These are phyloP conservation scores for Willisornis vidua DNA, from an alignment of 2,113 vertebrate species.

Conservation along the genomic window DNA sequence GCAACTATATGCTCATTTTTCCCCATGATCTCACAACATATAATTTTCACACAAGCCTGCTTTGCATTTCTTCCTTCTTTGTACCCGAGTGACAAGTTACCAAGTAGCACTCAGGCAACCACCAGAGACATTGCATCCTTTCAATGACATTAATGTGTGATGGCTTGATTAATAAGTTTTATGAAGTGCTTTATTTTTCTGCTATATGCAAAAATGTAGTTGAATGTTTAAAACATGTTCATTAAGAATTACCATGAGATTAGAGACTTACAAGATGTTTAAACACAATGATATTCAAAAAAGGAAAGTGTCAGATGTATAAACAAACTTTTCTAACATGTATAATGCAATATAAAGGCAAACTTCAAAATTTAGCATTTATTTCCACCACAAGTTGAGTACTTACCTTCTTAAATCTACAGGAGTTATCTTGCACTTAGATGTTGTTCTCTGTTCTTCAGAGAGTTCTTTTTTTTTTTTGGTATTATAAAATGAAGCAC, in stretches of 20 bases:
- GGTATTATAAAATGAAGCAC: not conserved
- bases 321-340: not conserved
- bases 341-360: not conserved
- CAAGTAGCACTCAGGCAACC: not conserved
- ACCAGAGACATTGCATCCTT: not conserved
- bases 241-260: not conserved
- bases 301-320: not conserved
- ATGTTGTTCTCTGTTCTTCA: not conserved
- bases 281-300: not conserved
- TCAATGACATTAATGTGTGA: not conserved
- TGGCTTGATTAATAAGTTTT: not conserved
- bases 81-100: not conserved
- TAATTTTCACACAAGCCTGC: not conserved
- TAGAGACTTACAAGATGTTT: not conserved
- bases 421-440: not conserved
- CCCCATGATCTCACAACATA: not conserved
- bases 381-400: not conserved
- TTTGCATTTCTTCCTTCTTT: not conserved
- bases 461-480: not conserved
- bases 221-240: not conserved
- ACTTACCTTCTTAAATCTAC: not conserved
- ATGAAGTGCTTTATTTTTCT: not conserved
- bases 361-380: not conserved
- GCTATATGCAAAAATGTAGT: fast-evolving
- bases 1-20: not conserved